phyloP scores from a whole-genome alignment of 2,888 invertebrate species.

The Netelia melanura region DNA sequence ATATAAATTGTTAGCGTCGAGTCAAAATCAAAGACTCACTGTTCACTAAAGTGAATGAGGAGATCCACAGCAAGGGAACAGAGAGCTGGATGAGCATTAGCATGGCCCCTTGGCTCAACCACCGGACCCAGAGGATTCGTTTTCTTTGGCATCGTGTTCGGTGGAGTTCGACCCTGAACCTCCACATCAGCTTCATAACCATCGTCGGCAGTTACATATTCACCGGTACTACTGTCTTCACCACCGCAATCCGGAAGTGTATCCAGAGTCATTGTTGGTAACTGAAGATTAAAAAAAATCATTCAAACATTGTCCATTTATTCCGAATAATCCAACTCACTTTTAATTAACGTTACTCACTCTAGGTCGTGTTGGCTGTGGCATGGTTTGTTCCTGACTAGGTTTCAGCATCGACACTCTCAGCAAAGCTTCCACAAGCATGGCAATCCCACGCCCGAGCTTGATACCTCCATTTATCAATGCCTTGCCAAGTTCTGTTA shows the following conservation, averaged over 20 bases:
- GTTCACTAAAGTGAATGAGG: constrained; percentile 87
- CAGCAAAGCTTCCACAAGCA: constrained; percentile 87
- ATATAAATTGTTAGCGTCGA: neutral
- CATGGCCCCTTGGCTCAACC: constrained; percentile 81
- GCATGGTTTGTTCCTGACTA: constrained; percentile 86
- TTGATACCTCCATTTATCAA: constrained; percentile 78
- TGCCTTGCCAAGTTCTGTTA: constrained; percentile 76
- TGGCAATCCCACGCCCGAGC: constrained; percentile 79
- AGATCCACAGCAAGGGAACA: constrained; percentile 87
- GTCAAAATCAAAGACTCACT: constrained; percentile 81
- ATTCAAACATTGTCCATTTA: neutral
- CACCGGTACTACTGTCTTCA: constrained; percentile 82
- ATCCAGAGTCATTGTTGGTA: constrained; percentile 81
- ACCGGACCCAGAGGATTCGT: constrained; percentile 76
- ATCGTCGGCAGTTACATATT: constrained; percentile 86
- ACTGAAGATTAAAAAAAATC: constrained; percentile 67
- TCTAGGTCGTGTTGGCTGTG: constrained; percentile 86
- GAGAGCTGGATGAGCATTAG: constrained; percentile 87
- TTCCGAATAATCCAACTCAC: neutral
- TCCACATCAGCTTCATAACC: constrained; percentile 90
- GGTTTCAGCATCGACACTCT: constrained; percentile 86
- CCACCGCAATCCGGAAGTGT: constrained; percentile 79
- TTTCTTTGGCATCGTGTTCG: constrained; percentile 71
- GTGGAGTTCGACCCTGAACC: constrained; percentile 81
- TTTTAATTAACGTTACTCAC: constrained; percentile 79